Evolutionary conservation across 2,888 invertebrate genomes (phyloP), one percentile per base, ranked within the genome.

Genomic region (Alviniconcha strummeri): DNA sequence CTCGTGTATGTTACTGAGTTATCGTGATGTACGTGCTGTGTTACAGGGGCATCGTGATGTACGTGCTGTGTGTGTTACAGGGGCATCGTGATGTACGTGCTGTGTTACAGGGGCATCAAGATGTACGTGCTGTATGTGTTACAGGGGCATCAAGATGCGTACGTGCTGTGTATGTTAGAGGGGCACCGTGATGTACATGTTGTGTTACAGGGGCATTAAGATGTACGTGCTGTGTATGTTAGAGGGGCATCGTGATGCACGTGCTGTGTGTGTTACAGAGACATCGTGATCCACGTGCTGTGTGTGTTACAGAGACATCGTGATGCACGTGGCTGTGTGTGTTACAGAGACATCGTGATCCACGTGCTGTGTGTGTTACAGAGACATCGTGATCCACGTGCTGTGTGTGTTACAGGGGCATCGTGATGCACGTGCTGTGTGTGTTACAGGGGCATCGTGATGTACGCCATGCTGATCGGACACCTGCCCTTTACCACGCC

Each of bases 381-480:
- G n/a, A 7, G n/a, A 15, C 71, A 71, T 71, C 8, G 71, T 71
- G 71, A 71, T 71, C n/a, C n/a, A n/a, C 71, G 71, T 19, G 8
- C 15, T 72, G 15, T 75, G 54, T 75, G 17, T 75, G 36, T 55
- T 8, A 9, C 11, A 1, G 56, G 57, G 57, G 54, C n/a, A 56
- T 76, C 1, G 56, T 76, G 76, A 57, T 56, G 76, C 9, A n/a
- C 5, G 11, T 11, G 17, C 8, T 74, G 57, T 71, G 55, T 69
- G 69, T 54, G 36, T 88, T 88, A 19, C 94, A 96, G 96, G 87
- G 96, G 96, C 67, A 96, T 96, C 88, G 96, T 96, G 85, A 95
- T 96, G 86, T 96, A 96, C 94, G 96, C 96, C 79, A 96, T 96
- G 96, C 95, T 96, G 90, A 95, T 96, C 52, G 96, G 96, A 11